Conservation (phyloP, 2,113 vertebrate species). For the Delphinapterus leucas region DNA sequence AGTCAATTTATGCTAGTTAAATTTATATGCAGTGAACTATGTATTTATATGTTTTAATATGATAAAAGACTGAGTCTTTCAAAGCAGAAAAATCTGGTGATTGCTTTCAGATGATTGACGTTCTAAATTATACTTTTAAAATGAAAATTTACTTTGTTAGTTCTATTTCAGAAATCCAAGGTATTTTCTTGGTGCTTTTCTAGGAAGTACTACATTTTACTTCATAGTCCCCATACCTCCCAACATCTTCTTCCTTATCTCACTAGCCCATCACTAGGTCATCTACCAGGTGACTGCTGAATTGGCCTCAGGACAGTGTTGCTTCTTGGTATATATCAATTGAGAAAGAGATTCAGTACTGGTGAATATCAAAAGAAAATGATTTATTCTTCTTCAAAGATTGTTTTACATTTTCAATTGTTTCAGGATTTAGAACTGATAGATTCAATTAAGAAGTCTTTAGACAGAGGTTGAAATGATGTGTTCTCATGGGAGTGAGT, state of each 20-base stretch:
- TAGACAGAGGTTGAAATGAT: neutral
- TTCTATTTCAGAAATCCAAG: neutral
- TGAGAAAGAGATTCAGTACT: neutral
- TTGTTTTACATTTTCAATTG: neutral
- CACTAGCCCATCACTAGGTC: neutral
- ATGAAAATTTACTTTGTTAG: neutral
- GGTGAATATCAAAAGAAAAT: neutral
- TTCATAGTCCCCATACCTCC: neutral
- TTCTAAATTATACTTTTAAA: conserved; percentile 2
- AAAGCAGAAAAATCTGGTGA: neutral
- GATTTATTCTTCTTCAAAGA: neutral
- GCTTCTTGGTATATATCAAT: neutral
- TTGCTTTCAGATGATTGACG: neutral
- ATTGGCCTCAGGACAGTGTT: neutral
- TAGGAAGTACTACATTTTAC: neutral
- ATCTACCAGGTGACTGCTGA: neutral
- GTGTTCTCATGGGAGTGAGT: neutral
- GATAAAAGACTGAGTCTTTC: neutral
- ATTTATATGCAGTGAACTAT: neutral
- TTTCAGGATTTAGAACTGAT: neutral
- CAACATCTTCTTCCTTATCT: neutral
- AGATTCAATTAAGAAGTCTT: conserved; percentile 8
- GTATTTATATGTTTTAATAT: neutral
- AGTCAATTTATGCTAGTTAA: neutral
- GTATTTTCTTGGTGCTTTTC: neutral